Percentiles rank a stretch among this genome's conserved stretches.
Evolutionary conservation across 2,888 invertebrate species (phyloP).

Genomic region (Alsophila aescularia): DNA sequence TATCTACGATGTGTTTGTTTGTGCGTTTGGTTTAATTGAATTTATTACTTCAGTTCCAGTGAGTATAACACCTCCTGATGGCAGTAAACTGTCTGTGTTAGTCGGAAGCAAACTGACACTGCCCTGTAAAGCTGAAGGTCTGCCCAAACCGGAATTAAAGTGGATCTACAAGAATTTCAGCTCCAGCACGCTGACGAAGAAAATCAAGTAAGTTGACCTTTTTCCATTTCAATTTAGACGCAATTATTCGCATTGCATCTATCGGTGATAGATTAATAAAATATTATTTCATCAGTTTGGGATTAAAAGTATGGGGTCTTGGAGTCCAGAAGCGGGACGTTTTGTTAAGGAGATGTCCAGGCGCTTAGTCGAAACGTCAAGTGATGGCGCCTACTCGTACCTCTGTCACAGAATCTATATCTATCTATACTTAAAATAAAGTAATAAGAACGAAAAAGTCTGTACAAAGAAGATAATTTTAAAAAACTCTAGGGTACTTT

Average conservation of each 20-base stretch:
- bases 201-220: slow-evolving; percentile 2
- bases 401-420: no score
- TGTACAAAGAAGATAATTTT: no score
- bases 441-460: no score
- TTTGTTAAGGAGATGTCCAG: no score
- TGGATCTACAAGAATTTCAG: slow-evolving; percentile 43
- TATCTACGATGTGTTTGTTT: background rate
- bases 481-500: no score
- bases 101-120: slow-evolving; percentile 42
- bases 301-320: no score
- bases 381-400: no score
- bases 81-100: slow-evolving; percentile 28
- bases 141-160: slow-evolving; percentile 49
- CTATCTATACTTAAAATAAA: no score
- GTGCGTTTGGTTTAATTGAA: background rate
- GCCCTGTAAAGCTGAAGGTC: slow-evolving; percentile 51
- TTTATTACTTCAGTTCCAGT: slow-evolving; percentile 40
- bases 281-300: no score
- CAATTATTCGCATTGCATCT: background rate
- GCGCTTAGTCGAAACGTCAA: no score
- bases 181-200: background rate
- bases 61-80: slow-evolving; percentile 41
- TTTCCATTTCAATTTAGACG: background rate
- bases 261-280: background rate
- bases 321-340: no score